Evolutionary conservation across 2,888 invertebrate genomes (phyloP).

Genomic region (Argyresthia goedartella): DNA sequence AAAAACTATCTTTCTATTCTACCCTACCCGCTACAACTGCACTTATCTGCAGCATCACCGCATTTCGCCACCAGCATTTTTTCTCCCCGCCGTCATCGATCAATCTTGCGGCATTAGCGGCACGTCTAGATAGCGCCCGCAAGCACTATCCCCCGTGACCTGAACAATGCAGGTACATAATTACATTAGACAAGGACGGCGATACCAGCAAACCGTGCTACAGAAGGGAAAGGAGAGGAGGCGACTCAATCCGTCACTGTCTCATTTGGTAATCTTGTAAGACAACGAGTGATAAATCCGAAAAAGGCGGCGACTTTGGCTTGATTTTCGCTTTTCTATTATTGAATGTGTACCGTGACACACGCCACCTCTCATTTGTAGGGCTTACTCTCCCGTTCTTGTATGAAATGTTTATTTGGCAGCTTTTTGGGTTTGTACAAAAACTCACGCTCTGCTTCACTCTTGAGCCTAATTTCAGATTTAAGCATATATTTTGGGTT

Average conservation of each 20-base stretch:
- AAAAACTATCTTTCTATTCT: no score
- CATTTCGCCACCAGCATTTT: constrained; percentile 14
- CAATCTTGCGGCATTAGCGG: constrained; percentile 57
- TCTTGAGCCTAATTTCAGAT: no score
- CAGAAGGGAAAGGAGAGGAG: constrained; percentile 25
- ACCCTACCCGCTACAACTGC: no score
- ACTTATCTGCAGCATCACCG: background rate
- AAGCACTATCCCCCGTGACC: constrained; percentile 45
- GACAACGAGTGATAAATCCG: constrained; percentile 55
- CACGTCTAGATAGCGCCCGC: constrained; percentile 52
- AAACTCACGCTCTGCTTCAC: no score
- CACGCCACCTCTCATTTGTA: constrained; percentile 23
- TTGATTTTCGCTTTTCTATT: constrained; percentile 51
- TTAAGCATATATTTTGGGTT: no score
- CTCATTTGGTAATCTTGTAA: constrained; percentile 60
- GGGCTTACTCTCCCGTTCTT: background rate
- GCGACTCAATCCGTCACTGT: constrained; percentile 64
- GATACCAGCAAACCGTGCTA: constrained; percentile 15
- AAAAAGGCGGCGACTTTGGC: constrained; percentile 33
- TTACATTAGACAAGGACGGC: constrained; percentile 35
- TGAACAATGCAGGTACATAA: constrained; percentile 64
- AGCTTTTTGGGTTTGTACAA: background rate
- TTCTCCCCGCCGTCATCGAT: constrained; percentile 29
- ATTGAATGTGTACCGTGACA: constrained; percentile 27
- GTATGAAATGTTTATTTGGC: background rate